phyloP scores from a whole-genome alignment of 2,797 vertebrate genomes.

The Microchirus variegatus region DNA sequence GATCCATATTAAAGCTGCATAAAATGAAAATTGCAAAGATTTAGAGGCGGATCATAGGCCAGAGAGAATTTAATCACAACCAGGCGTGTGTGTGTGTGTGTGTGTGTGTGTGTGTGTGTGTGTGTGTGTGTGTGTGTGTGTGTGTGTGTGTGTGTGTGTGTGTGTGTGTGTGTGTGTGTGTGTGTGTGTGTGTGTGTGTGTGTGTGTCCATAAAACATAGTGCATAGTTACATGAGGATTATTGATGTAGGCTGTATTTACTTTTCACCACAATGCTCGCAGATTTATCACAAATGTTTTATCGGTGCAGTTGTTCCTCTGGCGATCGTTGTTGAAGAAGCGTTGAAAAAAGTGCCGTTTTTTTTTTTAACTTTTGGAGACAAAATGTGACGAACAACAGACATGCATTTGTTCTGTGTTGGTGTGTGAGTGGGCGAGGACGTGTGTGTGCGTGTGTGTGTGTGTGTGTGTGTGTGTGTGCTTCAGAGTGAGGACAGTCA shows the following conservation, averaged over 20 bases:
- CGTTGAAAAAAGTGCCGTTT: too few relatives aligned
- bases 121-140: constrained; percentile 34
- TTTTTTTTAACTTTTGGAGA: constrained; percentile 55
- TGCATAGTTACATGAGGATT: constrained; percentile 74
- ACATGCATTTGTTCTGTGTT: constrained; percentile 57
- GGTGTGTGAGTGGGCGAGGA: constrained; percentile 60
- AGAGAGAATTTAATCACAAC: constrained; percentile 93
- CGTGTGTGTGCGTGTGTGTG: constrained; percentile 45
- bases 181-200: constrained; percentile 41
- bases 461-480: constrained; percentile 52
- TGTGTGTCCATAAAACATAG: constrained; percentile 60
- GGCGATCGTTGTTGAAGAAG: constrained; percentile 25
- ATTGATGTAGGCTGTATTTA: constrained; percentile 79
- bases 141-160: constrained; percentile 29
- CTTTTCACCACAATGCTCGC: constrained; percentile 74
- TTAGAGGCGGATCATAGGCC: constrained; percentile 90
- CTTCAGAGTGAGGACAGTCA: constrained; percentile 35
- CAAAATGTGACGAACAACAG: constrained; percentile 34
- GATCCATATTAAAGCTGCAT: constrained; percentile 96
- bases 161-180: constrained; percentile 52
- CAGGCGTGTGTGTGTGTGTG: constrained; percentile 56
- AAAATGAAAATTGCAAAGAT: constrained; percentile 98
- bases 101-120: constrained; percentile 50
- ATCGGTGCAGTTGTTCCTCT: constrained; percentile 33
- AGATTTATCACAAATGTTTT: constrained; percentile 69